Percentiles rank a stretch among this genome's conserved stretches.
These are phyloP conservation scores for Turdus rufiventris DNA, from an alignment of 2,113 vertebrate species.

Conservation along the genomic window DNA sequence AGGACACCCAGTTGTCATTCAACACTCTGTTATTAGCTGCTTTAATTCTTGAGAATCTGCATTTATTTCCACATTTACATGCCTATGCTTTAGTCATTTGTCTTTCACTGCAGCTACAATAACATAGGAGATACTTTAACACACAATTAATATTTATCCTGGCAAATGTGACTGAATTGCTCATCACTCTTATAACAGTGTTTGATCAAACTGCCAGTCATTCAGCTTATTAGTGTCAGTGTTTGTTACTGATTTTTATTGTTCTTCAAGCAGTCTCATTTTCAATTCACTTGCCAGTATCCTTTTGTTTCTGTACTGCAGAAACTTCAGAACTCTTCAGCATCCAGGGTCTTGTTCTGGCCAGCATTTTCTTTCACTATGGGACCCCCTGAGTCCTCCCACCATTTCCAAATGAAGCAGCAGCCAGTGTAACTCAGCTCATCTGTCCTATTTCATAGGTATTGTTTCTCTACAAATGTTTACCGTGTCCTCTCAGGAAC, in stretches of 20 bases:
- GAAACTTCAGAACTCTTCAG: background rate
- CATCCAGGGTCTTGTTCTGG: background rate
- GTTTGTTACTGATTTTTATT: slow-evolving; percentile 5
- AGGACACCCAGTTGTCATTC: background rate
- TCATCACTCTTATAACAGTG: background rate
- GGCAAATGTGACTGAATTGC: slow-evolving; percentile 14
- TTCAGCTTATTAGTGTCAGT: slow-evolving; percentile 35
- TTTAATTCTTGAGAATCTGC: background rate
- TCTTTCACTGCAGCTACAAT: background rate
- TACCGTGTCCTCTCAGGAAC: background rate
- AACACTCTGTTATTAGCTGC: background rate
- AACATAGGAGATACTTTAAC: background rate
- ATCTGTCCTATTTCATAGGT: background rate
- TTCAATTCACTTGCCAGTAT: background rate
- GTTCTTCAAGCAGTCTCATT: background rate
- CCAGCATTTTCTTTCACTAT: background rate
- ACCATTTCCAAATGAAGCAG: background rate
- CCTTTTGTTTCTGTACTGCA: background rate
- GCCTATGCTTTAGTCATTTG: background rate
- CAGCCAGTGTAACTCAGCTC: background rate
- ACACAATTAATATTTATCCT: slow-evolving; percentile 35
- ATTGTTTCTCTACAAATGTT: background rate
- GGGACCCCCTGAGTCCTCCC: background rate
- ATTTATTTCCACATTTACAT: background rate
- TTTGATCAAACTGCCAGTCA: slow-evolving; percentile 48